phyloP scores from a whole-genome alignment of 2,888 invertebrate species.

The Tetheella fluctuosa region DNA sequence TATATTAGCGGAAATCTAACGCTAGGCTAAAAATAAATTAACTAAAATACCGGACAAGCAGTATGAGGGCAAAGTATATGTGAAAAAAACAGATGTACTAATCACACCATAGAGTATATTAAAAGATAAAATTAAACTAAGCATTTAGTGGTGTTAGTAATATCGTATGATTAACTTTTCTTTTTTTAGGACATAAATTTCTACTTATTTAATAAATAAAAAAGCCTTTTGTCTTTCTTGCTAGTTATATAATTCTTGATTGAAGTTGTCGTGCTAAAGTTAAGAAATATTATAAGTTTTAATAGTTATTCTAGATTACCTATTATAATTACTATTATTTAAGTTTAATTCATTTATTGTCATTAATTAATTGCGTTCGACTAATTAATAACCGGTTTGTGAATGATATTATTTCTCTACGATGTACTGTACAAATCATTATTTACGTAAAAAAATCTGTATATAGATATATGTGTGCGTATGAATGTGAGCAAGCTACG shows the following conservation, averaged over 20 bases:
- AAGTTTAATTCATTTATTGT: background rate
- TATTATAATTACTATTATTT: no score
- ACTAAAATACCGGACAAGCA: conserved; percentile 64
- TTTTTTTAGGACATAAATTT: no score
- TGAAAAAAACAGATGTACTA: conserved; percentile 31
- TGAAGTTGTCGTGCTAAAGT: no score
- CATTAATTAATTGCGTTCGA: background rate
- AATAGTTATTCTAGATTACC: no score
- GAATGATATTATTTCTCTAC: conserved; percentile 19
- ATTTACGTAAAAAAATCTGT: conserved; percentile 70
- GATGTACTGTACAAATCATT: conserved; percentile 62
- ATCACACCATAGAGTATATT: background rate
- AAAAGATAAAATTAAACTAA: background rate
- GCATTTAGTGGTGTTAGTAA: background rate
- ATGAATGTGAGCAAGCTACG: conserved; percentile 37
- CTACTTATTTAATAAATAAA: no score
- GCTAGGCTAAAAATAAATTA: conserved; percentile 66
- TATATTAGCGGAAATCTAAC: conserved; percentile 55
- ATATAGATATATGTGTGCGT: conserved; percentile 40
- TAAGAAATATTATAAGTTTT: no score
- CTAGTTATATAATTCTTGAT: no score
- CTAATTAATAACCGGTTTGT: conserved; percentile 14
- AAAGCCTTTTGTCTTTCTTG: no score
- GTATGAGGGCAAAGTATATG: conserved; percentile 53
- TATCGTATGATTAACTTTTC: no score